Base-by-base conservation (phyloP, 2,797 vertebrate genomes). In the Lepilemur ruficaudatus region DNA sequence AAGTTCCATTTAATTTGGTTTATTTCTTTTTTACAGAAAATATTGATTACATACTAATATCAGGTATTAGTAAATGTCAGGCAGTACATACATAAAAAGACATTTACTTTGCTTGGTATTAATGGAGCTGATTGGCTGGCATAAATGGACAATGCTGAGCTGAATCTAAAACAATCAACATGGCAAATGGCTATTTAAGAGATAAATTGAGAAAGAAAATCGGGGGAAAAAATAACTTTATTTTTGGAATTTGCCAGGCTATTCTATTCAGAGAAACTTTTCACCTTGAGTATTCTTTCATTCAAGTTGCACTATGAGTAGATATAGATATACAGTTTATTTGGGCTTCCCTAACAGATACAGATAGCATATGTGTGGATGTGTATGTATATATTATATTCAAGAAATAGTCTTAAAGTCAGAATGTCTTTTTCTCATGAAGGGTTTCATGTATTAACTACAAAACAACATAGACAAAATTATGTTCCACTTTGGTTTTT, bases 191-290 rank as follows among this genome's bases (percentile, higher is more conserved):
- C 23, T 87, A 28, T 43, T 63, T 59, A 83, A 78, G 50, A 83
- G 48, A 63, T n/a, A 89, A 78, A 7, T 41, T 91, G 11, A 89
- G 23, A 79, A 82, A 70, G 11, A 35, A 91, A 93, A 12, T 90
- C 4, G 57, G 67, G 20, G 57, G 48, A 20, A 35, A 57, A 55
- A 67, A 67, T 13, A 1, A 72, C 2, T 65, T n/a, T n/a, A 65
- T 30, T 65, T 65, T 65, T 76, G 32, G 22, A 86, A 86, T 28
- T 75, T 70, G 2, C 13, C 70, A 89, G 81, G 43, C 4, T 72
- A 76, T 93, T 82, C 10, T 59, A 23, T 43, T 52, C 38, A 86
- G 61, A 69, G 63, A 91, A 96, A 80, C 2, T 80, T 69, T 90
- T 59, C 75, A 82, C 9, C 3, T 95, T 88, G 20, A 72, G 80